phyloP scores from a whole-genome alignment of 2,888 invertebrate species.

The Drosophila mercatorum region DNA sequence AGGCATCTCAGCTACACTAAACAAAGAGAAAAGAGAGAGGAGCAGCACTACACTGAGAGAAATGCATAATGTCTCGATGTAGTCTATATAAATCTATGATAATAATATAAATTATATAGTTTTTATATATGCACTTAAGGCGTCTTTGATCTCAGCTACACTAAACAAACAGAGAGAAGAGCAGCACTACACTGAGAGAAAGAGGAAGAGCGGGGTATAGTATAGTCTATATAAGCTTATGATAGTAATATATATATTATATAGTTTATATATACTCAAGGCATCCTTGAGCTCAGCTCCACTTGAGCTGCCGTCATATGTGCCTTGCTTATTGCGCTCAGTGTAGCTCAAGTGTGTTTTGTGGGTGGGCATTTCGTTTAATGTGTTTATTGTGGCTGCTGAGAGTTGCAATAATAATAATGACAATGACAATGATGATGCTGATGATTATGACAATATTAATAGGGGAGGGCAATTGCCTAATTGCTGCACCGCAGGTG shows the following conservation, averaged over 20 bases:
- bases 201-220: too few relatives aligned
- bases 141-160: too few relatives aligned
- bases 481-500: slow-evolving; percentile 72
- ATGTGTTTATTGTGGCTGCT: slow-evolving; percentile 58
- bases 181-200: too few relatives aligned
- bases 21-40: too few relatives aligned
- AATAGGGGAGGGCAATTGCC: slow-evolving; percentile 51
- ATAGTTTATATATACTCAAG: too few relatives aligned
- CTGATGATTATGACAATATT: slow-evolving; percentile 19
- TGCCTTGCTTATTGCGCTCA: slow-evolving; percentile 1
- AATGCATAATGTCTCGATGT: too few relatives aligned
- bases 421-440: slow-evolving; percentile 26
- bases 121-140: too few relatives aligned
- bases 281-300: not conserved
- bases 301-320: not conserved
- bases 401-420: slow-evolving; percentile 55
- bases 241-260: not conserved
- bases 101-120: not conserved
- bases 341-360: slow-evolving; percentile 14
- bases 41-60: too few relatives aligned
- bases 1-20: too few relatives aligned
- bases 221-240: too few relatives aligned
- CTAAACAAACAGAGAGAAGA: too few relatives aligned
- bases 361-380: slow-evolving; percentile 6
- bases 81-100: too few relatives aligned